Conservation (phyloP, 2,797 vertebrate genomes). For the Artibeus lituratus region DNA sequence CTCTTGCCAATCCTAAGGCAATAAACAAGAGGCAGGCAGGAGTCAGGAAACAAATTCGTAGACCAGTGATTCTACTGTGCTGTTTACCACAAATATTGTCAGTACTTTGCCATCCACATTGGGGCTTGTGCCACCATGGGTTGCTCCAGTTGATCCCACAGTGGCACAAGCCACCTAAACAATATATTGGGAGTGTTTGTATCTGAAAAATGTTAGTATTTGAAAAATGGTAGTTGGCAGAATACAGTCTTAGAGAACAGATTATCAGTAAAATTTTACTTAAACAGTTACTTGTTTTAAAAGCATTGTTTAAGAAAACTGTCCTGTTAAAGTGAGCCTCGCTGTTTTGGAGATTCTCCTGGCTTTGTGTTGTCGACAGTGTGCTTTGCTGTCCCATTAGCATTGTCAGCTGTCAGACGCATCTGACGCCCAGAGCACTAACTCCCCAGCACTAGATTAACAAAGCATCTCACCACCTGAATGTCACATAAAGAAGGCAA, state of each 20-base stretch:
- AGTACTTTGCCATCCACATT: background rate
- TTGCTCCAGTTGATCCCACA: background rate
- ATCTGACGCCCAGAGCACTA: background rate
- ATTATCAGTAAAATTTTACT: background rate
- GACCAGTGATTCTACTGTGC: background rate
- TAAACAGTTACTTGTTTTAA: background rate
- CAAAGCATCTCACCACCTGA: background rate
- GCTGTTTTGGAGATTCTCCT: background rate
- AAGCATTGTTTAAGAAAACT: background rate
- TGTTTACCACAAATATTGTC: background rate
- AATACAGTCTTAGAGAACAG: background rate
- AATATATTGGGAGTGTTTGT: background rate
- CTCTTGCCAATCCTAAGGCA: conserved; percentile 38
- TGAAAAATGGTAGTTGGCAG: background rate
- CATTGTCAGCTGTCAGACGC: background rate
- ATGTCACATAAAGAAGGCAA: background rate
- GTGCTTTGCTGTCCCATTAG: background rate
- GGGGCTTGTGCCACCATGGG: background rate
- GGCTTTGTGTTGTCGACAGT: background rate
- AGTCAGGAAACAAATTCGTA: background rate
- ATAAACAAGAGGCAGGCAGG: conserved; percentile 18
- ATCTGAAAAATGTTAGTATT: conserved; percentile 17
- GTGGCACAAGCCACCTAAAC: background rate
- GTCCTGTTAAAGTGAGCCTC: background rate
- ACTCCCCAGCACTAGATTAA: background rate